Percentiles rank a stretch among this genome's conserved stretches.
Conservation (phyloP, 2,113 vertebrate species). For the Heterocephalus glaber region DNA sequence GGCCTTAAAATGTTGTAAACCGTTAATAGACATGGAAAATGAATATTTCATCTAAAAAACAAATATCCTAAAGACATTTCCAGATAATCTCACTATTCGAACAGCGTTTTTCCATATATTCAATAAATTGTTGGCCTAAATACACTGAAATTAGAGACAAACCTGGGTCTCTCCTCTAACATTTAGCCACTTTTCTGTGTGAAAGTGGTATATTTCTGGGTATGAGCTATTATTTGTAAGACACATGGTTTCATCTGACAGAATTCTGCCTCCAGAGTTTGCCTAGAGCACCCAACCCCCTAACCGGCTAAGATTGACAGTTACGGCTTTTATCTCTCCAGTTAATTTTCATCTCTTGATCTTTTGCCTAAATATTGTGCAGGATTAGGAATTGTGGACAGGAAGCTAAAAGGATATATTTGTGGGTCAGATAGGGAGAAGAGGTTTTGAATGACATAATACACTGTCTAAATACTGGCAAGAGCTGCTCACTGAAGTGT, state of each 20-base stretch:
- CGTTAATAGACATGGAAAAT: neutral
- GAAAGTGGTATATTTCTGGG: constrained; percentile 1
- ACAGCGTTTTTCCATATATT: neutral
- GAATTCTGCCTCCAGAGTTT: neutral
- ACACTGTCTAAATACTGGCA: neutral
- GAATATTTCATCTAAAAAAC: neutral
- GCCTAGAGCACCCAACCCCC: neutral
- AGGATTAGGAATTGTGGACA: neutral
- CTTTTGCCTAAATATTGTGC: neutral
- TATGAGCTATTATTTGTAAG: neutral
- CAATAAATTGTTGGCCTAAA: neutral
- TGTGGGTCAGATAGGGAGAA: neutral
- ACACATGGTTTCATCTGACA: neutral
- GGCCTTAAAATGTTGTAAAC: neutral
- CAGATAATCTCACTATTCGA: neutral
- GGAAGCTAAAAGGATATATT: neutral
- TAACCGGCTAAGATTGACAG: neutral
- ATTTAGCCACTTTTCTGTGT: neutral
- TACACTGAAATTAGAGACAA: neutral
- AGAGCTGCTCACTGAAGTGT: neutral
- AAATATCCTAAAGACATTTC: neutral
- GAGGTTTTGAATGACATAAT: neutral
- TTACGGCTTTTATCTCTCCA: neutral
- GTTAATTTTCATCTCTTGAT: neutral
- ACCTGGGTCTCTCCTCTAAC: neutral